Evolutionary conservation across 2,797 vertebrate species (phyloP).

Genomic region (Aphelocoma californica): DNA sequence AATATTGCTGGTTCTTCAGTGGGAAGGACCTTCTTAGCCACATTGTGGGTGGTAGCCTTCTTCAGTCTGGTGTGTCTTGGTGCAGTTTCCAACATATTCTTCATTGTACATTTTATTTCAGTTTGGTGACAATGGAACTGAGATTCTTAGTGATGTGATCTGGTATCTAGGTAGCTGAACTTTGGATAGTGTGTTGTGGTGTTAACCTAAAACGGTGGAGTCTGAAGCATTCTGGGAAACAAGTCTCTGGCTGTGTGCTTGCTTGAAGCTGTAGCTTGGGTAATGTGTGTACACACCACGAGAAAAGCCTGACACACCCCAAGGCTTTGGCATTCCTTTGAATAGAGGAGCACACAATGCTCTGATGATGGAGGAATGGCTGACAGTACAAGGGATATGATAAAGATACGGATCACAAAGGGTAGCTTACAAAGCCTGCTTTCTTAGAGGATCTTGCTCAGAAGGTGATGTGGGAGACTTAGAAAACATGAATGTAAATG

Average conservation of each 20-base stretch:
- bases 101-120: background rate
- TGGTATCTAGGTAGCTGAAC: background rate
- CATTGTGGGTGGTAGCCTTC: background rate
- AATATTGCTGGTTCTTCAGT: background rate
- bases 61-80: background rate
- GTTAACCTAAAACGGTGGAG: background rate
- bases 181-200: background rate
- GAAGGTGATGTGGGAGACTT: background rate
- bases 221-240: background rate
- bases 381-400: background rate
- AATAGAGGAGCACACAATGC: rapidly evolving
- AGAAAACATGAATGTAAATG: background rate
- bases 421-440: background rate
- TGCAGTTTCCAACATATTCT: background rate
- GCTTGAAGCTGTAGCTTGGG: background rate
- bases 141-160: rapidly evolving
- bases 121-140: background rate
- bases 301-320: background rate
- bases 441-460: background rate
- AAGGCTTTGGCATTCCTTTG: background rate
- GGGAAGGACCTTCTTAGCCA: background rate
- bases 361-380: background rate
- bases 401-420: background rate
- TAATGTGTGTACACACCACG: background rate
- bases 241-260: background rate